These are phyloP conservation scores for Anguilla anguilla DNA, from an alignment of 2,797 vertebrate species.

Conservation along the genomic window DNA sequence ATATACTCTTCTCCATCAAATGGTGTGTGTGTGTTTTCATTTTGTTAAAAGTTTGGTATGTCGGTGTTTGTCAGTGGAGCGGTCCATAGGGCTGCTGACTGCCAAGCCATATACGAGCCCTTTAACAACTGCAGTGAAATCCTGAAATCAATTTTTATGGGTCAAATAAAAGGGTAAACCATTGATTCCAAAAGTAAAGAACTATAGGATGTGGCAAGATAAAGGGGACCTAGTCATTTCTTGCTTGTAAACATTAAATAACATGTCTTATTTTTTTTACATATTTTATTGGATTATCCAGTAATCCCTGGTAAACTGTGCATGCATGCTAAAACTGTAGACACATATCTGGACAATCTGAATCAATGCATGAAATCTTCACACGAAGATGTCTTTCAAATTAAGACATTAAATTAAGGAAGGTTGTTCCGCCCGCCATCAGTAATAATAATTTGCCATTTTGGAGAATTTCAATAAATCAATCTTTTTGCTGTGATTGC, in stretches of 20 bases:
- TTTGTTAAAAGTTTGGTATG: too few relatives aligned
- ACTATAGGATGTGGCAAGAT: neutral
- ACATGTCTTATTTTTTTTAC: neutral
- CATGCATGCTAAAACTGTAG: neutral
- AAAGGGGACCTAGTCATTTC: neutral
- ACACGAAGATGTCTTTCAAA: neutral
- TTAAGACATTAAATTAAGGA: neutral
- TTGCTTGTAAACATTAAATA: neutral
- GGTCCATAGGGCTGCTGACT: neutral
- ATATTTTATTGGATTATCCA: neutral
- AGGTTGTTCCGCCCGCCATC: neutral
- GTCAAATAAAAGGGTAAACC: neutral
- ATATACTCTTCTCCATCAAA: too few relatives aligned
- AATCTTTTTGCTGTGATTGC: neutral
- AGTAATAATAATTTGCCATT: neutral
- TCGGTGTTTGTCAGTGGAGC: too few relatives aligned
- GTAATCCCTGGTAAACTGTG: neutral
- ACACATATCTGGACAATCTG: neutral
- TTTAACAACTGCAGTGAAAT: slow-evolving; percentile 14
- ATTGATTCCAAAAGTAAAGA: neutral
- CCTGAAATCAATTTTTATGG: neutral
- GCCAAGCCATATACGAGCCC: neutral
- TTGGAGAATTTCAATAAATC: neutral
- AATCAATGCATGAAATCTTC: neutral
- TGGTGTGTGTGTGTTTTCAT: too few relatives aligned